Evolutionary conservation across 2,888 invertebrate species (phyloP), one percentile per base, ranked within the genome.

Genomic region (Polylopha cassiicola): DNA sequence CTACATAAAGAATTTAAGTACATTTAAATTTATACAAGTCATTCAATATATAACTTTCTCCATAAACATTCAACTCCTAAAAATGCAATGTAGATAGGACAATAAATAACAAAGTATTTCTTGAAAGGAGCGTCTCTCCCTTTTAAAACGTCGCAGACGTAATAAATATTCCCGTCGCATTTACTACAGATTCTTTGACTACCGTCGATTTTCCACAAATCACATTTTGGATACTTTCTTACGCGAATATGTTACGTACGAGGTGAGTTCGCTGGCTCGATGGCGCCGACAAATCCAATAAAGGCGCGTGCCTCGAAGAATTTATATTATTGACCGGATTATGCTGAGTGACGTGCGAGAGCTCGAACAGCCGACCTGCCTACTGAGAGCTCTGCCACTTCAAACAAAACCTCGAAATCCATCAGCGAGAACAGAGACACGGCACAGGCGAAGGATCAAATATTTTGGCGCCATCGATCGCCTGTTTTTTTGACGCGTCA

Each of bases 261-360:
- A 46, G 38, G 39, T 50, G 63, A 61, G 69, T 68, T 73, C 73
- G 75, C 73, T 65, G 65, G 69, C 65, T 72, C 64, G 63, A 58
- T 60, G 64, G 64, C 67, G 69, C 68, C 73, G 76, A 69, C 73
- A 72, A 78, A 79, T 77, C 72, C 75, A 79, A 80, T 81, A 81
- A 77, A 76, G 79, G 72, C 70, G 61, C 69, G 61, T 71, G 73
- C 70, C 69, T 71, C 65, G 58, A 65, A 76, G 67, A 79, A 79
- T 79, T 77, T 80, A 80, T 80, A 78, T 78, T 79, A 80, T 78
- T 80, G 78, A 77, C 77, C 79, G 74, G 73, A 76, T 79, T 81
- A 79, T 78, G 65, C 60, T 61, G 65, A 70, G 64, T 77, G 79
- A 79, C 78, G 73, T 73, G 73, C 61, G 69, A 73, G 68, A 69